Conservation (phyloP, 2,113 vertebrate genomes). For the Oryzias celebensis region DNA sequence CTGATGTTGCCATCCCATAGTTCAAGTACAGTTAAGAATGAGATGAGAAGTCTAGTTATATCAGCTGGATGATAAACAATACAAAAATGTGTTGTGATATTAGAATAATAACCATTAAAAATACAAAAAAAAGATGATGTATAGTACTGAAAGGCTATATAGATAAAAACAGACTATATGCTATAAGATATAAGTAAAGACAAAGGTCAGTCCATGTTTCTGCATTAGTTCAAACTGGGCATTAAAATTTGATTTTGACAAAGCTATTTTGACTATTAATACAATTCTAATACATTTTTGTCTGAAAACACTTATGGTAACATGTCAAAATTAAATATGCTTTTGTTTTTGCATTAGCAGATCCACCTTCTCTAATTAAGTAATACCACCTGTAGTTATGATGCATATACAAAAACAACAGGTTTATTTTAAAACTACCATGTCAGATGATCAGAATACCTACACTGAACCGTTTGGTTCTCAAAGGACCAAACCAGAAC, state of each 20-base stretch:
- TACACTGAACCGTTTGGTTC: conserved; percentile 47
- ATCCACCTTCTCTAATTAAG: conserved; percentile 12
- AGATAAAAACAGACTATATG: conserved; percentile 12
- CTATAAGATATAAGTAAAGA: neutral
- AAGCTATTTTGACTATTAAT: conserved; percentile 4
- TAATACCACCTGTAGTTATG: neutral
- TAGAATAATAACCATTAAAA: neutral
- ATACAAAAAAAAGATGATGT: conserved; percentile 42
- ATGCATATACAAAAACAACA: conserved; percentile 14
- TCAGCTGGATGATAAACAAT: conserved; percentile 22
- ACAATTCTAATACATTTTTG: neutral
- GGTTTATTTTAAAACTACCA: conserved; percentile 21
- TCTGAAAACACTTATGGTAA: neutral
- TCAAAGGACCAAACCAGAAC: conserved; percentile 45
- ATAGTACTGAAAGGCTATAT: conserved; percentile 24
- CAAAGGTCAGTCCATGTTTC: conserved; percentile 36
- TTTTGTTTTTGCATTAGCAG: neutral
- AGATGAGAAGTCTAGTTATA: neutral
- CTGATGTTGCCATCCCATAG: neutral
- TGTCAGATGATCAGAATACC: conserved; percentile 30
- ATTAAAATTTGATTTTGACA: neutral
- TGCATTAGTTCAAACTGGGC: neutral
- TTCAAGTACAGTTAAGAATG: neutral
- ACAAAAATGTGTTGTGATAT: neutral
- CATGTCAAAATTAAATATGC: neutral